These are phyloP conservation scores for Hirudo medicinalis DNA, from an alignment of 1,140 invertebrate species.

Conservation along the genomic window DNA sequence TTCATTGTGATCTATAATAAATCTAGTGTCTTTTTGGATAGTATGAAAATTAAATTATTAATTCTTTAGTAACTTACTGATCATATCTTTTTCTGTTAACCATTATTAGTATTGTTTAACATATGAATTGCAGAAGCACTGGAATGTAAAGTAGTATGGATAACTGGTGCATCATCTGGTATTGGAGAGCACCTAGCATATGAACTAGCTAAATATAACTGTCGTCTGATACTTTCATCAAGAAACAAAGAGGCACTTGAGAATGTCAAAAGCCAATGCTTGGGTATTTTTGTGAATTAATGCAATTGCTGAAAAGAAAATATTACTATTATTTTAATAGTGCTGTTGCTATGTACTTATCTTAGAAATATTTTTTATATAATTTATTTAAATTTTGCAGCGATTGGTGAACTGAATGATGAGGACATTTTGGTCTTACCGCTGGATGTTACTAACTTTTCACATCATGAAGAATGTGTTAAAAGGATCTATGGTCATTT, in stretches of 20 bases:
- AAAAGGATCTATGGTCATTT: constrained; percentile 57
- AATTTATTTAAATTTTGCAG: constrained; percentile 15
- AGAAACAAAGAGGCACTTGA: constrained; percentile 57
- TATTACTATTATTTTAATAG: too few species aligned
- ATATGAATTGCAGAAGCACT: constrained; percentile 35
- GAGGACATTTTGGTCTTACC: constrained; percentile 56
- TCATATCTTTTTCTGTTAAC: too few species aligned
- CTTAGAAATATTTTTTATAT: neutral
- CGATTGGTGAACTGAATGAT: constrained; percentile 37
- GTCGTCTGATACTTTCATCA: constrained; percentile 62
- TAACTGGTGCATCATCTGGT: constrained; percentile 75
- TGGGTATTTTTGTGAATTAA: constrained; percentile 42
- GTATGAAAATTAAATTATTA: too few species aligned
- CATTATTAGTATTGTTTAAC: too few species aligned
- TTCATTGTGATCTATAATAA: too few species aligned
- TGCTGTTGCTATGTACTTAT: neutral
- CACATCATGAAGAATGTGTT: constrained; percentile 51
- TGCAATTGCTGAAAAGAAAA: neutral
- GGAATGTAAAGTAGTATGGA: constrained; percentile 66
- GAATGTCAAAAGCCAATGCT: constrained; percentile 56
- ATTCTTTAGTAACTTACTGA: too few species aligned
- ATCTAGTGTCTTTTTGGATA: too few species aligned
- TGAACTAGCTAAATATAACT: constrained; percentile 54
- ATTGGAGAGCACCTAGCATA: constrained; percentile 68
- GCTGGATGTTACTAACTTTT: constrained; percentile 55